Conservation (phyloP, 2,888 invertebrate genomes). For the Parnassius orleans region DNA sequence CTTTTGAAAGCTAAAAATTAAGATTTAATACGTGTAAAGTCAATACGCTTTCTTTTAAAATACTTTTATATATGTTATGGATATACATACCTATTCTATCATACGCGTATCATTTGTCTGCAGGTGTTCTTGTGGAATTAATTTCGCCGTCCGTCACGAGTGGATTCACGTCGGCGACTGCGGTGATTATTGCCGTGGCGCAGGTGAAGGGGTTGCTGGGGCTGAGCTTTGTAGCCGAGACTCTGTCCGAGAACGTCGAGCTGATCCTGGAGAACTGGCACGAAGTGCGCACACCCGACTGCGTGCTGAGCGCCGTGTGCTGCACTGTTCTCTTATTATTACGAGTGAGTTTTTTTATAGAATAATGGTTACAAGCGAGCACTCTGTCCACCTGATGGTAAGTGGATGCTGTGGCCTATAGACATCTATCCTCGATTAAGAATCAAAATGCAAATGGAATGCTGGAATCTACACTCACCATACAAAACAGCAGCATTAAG, state of each 20-base stretch:
- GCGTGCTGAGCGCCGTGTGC: constrained; percentile 83
- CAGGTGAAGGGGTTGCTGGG: constrained; percentile 89
- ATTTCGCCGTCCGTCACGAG: constrained; percentile 91
- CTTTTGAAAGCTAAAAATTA: too few species aligned
- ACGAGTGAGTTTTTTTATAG: constrained; percentile 75
- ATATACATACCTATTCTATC: too few species aligned
- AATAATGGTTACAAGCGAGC: constrained; percentile 56
- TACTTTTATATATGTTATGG: too few species aligned
- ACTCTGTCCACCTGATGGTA: too few species aligned
- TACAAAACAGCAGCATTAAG: too few species aligned
- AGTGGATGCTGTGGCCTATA: too few species aligned
- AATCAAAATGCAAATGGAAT: too few species aligned
- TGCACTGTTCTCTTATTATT: constrained; percentile 84
- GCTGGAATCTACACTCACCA: too few species aligned
- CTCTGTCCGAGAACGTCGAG: constrained; percentile 82
- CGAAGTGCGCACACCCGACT: constrained; percentile 81
- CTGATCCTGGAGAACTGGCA: constrained; percentile 70
- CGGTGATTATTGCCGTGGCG: constrained; percentile 87
- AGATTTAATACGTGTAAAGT: too few species aligned
- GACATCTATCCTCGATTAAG: too few species aligned
- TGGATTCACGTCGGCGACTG: constrained; percentile 92
- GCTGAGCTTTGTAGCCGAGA: constrained; percentile 84
- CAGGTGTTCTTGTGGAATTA: constrained; percentile 92
- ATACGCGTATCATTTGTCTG: too few species aligned
- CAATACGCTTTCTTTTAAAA: too few species aligned